A percentile compares a stretch with the other conserved stretches of the same genome.
Conservation (phyloP, 2,797 vertebrate species). For the Pangasius sanitwongsei region DNA sequence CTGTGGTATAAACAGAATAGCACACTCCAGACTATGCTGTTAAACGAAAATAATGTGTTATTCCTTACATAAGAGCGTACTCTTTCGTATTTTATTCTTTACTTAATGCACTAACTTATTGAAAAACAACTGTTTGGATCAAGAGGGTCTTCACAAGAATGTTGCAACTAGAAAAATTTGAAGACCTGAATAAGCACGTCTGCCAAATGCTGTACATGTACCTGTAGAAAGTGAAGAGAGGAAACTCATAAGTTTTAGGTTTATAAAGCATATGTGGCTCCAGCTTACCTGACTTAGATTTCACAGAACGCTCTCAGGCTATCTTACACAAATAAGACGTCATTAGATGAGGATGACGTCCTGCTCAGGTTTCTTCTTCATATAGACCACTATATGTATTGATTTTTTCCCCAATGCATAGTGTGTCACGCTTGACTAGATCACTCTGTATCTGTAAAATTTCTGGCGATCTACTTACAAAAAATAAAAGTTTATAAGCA, state of each 20-base stretch:
- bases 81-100: neutral
- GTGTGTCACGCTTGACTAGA: neutral
- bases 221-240: too few species aligned
- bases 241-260: too few species aligned
- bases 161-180: neutral
- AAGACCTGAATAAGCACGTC: too few species aligned
- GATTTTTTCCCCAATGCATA: too few species aligned
- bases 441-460: neutral
- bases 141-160: neutral
- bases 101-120: neutral
- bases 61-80: neutral
- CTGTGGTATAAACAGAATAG: neutral
- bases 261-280: neutral
- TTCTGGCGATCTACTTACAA: neutral
- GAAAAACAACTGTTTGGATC: neutral
- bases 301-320: neutral
- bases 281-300: neutral
- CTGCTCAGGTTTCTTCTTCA: neutral
- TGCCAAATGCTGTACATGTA: too few species aligned
- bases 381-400: neutral
- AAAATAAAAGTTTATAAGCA: neutral
- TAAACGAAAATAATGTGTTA: neutral
- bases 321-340: neutral
- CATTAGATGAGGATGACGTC: neutral
- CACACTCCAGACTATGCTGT: neutral